phyloP scores from a whole-genome alignment of 2,113 vertebrate species.

The Siphamia tubifer region DNA sequence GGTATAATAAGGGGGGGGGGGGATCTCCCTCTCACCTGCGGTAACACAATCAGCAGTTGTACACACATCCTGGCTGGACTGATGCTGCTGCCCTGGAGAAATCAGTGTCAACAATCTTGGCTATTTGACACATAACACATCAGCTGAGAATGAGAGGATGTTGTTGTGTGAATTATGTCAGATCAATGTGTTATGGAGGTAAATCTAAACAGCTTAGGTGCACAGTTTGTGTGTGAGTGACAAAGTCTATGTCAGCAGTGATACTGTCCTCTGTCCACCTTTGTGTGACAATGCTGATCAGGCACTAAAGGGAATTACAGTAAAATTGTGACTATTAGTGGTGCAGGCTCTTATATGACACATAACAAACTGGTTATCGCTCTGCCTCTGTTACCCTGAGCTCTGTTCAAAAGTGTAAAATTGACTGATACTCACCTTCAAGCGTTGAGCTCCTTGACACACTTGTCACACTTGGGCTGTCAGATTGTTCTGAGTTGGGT shows the following conservation, averaged over 20 bases:
- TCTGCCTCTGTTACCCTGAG: not conserved
- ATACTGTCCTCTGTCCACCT: conserved; percentile 45
- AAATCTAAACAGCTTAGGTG: not conserved
- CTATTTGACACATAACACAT: conserved; percentile 1
- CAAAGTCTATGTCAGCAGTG: conserved; percentile 47
- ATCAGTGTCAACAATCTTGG: conserved; percentile 15
- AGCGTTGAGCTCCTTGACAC: conserved; percentile 59
- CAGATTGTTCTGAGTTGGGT: conserved; percentile 65
- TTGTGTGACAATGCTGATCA: conserved; percentile 62
- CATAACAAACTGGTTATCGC: not conserved
- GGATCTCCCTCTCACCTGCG: conserved; percentile 84
- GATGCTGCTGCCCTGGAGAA: conserved; percentile 75
- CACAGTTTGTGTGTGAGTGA: not conserved
- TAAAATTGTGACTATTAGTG: conserved; percentile 31
- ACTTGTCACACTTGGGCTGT: conserved; percentile 53
- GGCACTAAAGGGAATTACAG: conserved; percentile 42
- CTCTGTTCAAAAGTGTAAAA: not conserved
- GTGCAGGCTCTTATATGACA: conserved; percentile 23
- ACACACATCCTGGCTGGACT: conserved; percentile 70
- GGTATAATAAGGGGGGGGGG: not conserved
- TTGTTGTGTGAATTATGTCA: not conserved
- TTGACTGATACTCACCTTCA: conserved; percentile 47
- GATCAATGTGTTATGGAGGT: not conserved
- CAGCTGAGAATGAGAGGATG: not conserved
- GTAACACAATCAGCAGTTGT: conserved; percentile 88